Evolutionary conservation across 2,888 invertebrate genomes (phyloP), one percentile per base, ranked within the genome.

Genomic region (Cylindroiulus punctatus): DNA sequence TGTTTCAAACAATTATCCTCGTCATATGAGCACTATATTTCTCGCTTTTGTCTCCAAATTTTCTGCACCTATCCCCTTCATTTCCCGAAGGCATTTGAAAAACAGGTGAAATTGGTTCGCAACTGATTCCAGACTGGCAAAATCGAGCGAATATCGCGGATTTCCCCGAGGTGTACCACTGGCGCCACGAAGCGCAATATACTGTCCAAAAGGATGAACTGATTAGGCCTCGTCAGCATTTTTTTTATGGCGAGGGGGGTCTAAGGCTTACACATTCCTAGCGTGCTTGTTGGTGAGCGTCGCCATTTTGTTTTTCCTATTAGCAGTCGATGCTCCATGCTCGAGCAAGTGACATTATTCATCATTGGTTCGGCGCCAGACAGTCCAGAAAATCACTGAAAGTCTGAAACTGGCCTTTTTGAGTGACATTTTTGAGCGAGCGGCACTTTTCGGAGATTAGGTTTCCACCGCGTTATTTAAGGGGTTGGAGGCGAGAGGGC

Each of bases 281-380:
- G 26, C 65, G 26, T 65, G 22, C 10, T 65, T 65, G 65, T 65
- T 65, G 65, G 65, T 65, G 65, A 65, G 65, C 65, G 10, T 4
- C 65, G 65, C 65, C 65, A 65, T 65, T 65, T 65, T 65, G 65
- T 65, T 65, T 65, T 65, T 26, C 8, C 65, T 65, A 26, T 65
- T 65, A 65, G 65, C 65, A 2, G 4, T 7, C 22, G 19, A 52
- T 52, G 52, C 52, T 52, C 47, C 5, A n/a, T 22, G 57, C 57
- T 57, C 47, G 5, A 44, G 22, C 65, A 65, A n/a, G 65, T 65
- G 65, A 65, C 65, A 65, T 65, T 65, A 65, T 65, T 65, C 65
- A 65, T 65, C 65, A 65, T 65, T 65, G 65, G 65, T 65, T 65
- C 26, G 65, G 65, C 65, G 65, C 65, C 65, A 65, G 65, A 65